Evolutionary conservation across 2,888 invertebrate species (phyloP), one percentile per base, ranked within the genome.

Genomic region (Dolomedes plantarius): DNA sequence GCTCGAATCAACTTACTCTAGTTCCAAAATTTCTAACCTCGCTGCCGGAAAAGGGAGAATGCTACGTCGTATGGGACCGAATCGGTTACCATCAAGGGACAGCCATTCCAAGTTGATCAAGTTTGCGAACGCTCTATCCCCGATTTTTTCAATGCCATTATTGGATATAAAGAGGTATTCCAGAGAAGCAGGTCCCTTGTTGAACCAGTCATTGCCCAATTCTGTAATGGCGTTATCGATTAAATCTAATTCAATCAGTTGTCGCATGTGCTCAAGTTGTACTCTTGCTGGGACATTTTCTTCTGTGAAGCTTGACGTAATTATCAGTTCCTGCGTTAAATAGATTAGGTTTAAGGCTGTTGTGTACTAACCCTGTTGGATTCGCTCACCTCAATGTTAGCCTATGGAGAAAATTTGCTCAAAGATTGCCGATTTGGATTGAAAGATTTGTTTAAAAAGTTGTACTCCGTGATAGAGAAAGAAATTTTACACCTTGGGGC

Each of bases 101-200:
- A 85, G 23, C 0, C 16, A 13, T 1, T 32, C 13, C 13, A 85
- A 29, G 29, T 74, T 78, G 11, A 19, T 11, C 5, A 85, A 3
- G n/a, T 68, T 36, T 6, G 28, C 56, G 31, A 85, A 78, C 0
- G 67, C 85, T 29, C 29, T 39, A n/a, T 62, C 39, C 2, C 78
- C 85, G 19, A 85, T n/a, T 16, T 41, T 69, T 19, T 74, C 39
- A 5, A 83, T 83, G 5, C 56, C 41, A 11, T 83, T 83, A 23
- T 83, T 73, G 31, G 83, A 73, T 3, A 77, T 19, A 9, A 39
- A 31, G 3, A 83, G 16, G 3, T 41, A 3, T 9, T 27, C 31
- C 6, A 83, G 23, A 0, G 83, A 77, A 16, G 50, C 11, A 16
- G 77, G 39, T n/a, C 23, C 9, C 32, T 41, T 9, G 16, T 19